Evolutionary conservation across 1,140 invertebrate species (phyloP).

Genomic region (Eriocheir sinensis): DNA sequence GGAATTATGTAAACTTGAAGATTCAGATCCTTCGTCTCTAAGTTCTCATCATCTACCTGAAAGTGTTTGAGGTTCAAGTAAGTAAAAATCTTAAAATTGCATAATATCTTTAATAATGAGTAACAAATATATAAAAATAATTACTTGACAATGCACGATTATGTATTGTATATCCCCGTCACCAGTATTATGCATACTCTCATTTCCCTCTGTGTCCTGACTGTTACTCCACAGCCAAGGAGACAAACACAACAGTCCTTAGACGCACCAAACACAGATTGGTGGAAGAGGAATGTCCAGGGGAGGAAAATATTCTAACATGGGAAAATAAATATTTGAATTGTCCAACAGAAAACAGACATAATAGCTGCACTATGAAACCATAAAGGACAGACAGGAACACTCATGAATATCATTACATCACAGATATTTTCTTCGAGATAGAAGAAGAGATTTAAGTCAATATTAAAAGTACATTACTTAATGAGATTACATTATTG

Average conservation of each 20-base stretch:
- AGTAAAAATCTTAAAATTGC: too few relatives aligned
- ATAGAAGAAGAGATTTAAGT: too few relatives aligned
- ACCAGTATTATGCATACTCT: neutral
- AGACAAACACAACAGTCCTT: neutral
- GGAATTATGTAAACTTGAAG: too few relatives aligned
- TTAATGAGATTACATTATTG: neutral
- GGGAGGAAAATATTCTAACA: neutral
- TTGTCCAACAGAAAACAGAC: neutral
- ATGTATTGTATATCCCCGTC: neutral
- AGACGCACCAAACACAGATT: too few relatives aligned
- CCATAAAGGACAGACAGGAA: neutral
- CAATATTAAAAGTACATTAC: neutral
- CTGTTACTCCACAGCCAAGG: neutral
- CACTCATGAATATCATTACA: slow-evolving; percentile 26
- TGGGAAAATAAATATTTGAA: neutral
- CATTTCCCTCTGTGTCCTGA: neutral
- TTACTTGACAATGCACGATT: neutral
- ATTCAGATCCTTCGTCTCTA: too few relatives aligned
- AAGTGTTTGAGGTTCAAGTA: too few relatives aligned
- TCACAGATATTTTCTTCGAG: neutral
- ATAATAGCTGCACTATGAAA: neutral
- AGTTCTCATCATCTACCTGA: too few relatives aligned
- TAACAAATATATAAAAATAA: slow-evolving; percentile 28
- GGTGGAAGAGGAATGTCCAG: too few relatives aligned
- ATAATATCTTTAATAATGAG: slow-evolving; percentile 17